Base-by-base conservation (phyloP, 2,888 invertebrate species). In the Oxytorus armatus region DNA sequence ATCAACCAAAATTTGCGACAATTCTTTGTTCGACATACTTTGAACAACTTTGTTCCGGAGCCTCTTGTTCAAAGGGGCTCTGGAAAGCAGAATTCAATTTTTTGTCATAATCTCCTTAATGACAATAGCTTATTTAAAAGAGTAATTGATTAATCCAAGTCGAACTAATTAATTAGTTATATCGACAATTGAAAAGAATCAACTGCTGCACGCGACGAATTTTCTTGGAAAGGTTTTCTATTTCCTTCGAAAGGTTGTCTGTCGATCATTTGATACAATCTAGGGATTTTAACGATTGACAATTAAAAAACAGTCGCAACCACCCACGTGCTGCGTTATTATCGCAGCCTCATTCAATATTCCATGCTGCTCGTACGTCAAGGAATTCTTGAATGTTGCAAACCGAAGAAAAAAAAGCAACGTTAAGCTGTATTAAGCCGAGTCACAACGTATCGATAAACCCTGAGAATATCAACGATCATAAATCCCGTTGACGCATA, bases 401-500 rank as follows among this genome's bases (percentile, higher is more conserved):
- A 18, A 39, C 7, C n/a, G 23, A 42, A 4, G 7, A 39, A 14
- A 18, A 25, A 33, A 33, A 29, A n/a, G 14, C n/a, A 44, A 36
- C 76, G 53, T 47, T 57, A 29, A 21, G n/a, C n/a, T n/a, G n/a
- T n/a, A n/a, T 47, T 21, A 29, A 55, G 36, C 14, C 10, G 53
- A 53, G 42, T 53, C 65, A 72, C 65, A 49, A 66, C 5, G 36
- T 3, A 23, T 3, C 7, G 16, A 63, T 42, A 36, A 77, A 49
- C 42, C 53, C 29, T 49, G 36, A 55, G 23, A 59, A 21, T n/a
- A 68, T 76, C 61, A 49, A 53, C 33, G 57, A 59, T 51, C 36
- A 78, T 73, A 68, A 78, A 61, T 68, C 59, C 42, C 53, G 25
- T 44, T 70, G 75, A 70, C 42, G 57, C 55, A 57, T 3, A 10